These are phyloP conservation scores for Lycodopsis pacificus DNA, from an alignment of 2,797 vertebrate species.

Conservation along the genomic window DNA sequence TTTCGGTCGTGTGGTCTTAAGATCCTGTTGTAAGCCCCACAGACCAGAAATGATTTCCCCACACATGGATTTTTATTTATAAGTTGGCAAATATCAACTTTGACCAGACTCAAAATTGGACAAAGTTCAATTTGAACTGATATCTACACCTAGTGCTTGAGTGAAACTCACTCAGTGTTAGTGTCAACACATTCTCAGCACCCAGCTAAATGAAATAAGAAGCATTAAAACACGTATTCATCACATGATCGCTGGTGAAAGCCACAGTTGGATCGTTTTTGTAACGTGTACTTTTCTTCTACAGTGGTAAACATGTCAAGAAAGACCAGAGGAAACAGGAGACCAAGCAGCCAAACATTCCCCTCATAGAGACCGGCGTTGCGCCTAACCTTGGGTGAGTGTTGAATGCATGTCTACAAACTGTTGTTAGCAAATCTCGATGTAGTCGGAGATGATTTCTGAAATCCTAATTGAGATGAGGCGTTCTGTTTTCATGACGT, in stretches of 20 bases:
- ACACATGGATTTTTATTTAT: neutral
- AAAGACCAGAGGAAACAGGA: slow-evolving; percentile 81
- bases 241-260: neutral
- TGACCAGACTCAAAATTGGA: neutral
- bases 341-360: slow-evolving; percentile 76
- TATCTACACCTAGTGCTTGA: neutral
- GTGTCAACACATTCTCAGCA: neutral
- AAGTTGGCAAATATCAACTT: neutral
- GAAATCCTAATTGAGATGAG: neutral
- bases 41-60: neutral
- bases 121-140: neutral
- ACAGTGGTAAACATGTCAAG: slow-evolving; percentile 54
- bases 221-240: neutral
- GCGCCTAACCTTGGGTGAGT: slow-evolving; percentile 92
- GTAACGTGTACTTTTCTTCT: slow-evolving; percentile 11
- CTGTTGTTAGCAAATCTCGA: neutral
- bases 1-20: neutral
- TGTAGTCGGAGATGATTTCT: neutral
- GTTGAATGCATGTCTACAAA: neutral
- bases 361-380: slow-evolving; percentile 89
- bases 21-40: neutral
- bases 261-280: neutral
- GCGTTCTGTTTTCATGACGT: neutral
- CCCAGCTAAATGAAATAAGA: neutral
- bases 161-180: neutral